Conservation (phyloP, 2,888 invertebrate genomes). For the Listrodromus nycthemerus region DNA sequence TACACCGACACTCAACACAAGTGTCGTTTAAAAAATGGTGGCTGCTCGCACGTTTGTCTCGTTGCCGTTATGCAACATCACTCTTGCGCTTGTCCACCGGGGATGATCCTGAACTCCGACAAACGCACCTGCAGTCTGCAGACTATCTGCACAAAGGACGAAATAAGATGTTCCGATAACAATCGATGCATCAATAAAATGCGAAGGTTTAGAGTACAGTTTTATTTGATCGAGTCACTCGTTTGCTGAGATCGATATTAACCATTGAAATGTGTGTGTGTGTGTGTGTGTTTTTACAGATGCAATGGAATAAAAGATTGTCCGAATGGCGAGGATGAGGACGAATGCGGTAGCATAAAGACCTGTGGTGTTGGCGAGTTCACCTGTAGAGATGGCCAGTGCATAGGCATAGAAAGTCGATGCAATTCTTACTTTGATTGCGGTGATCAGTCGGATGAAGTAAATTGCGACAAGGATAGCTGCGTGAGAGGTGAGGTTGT, state of each 20-base stretch:
- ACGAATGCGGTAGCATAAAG: constrained; percentile 81
- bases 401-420: constrained; percentile 83
- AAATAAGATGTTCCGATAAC: constrained; percentile 85
- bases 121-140: constrained; percentile 86
- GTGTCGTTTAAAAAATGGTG: constrained; percentile 87
- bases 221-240: not conserved
- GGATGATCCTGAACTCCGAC: constrained; percentile 86
- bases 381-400: constrained; percentile 86
- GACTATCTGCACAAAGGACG: constrained; percentile 81
- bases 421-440: constrained; percentile 87
- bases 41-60: constrained; percentile 92
- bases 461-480: constrained; percentile 82
- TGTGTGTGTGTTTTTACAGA: constrained; percentile 63
- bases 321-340: constrained; percentile 86
- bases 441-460: constrained; percentile 87
- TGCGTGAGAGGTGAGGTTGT: constrained; percentile 67
- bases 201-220: constrained; percentile 70
- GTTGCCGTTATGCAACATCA: constrained; percentile 78
- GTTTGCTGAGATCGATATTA: not conserved
- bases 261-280: no score
- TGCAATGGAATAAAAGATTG: constrained; percentile 87
- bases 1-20: constrained; percentile 84
- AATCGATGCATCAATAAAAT: constrained; percentile 84
- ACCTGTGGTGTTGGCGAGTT: constrained; percentile 85
- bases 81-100: constrained; percentile 89